Base-by-base conservation (phyloP, 2,888 invertebrate genomes). In the Pasiphila rectangulata region DNA sequence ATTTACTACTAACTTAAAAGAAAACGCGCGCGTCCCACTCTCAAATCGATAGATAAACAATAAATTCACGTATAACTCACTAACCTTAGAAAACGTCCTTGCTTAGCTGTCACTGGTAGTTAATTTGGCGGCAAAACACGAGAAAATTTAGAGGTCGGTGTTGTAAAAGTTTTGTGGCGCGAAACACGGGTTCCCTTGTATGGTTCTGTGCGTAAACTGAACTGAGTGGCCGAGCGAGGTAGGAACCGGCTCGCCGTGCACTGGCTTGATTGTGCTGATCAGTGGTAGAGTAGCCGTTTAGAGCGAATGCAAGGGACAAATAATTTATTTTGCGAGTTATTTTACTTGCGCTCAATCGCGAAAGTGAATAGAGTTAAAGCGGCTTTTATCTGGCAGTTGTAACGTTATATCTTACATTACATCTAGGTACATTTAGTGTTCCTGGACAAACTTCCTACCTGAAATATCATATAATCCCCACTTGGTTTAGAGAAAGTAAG, bases 131-230 rank as follows among this genome's bases (percentile, higher is more conserved):
- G 39, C 36, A 46, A 49, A 52, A 48, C 45, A 45, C 50, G 45
- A 32, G 32, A 45, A 46, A 41, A 38, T 29, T 46, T 51, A 48
- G 38, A 54, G 43, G 51, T 52, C 47, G 54, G 43, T 49, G 27
- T 34, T 37, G 38, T 27, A 15, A 36, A 23, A 16, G 10, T 44
- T 6, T 36, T 21, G 30, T 19, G 17, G 9, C 24, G 19, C 24
- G 41, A 59, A 47, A 61, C 64, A 59, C 72, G 57, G 43, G 61
- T 52, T 44, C 9, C 23, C 48, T 46, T 54, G 45, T 39, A 48
- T 51, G 51, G 51, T 55, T 46, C 50, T 58, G 49, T 51, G 50
- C 56, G 63, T 64, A 63, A 63, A 73, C 71, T 72, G 65, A 66
- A 24, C 24, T 10, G 24, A 25, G 7, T 2, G 24, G 7, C 27